Base-by-base conservation (phyloP, 2,888 invertebrate species). In the Eupithecia centaureata region DNA sequence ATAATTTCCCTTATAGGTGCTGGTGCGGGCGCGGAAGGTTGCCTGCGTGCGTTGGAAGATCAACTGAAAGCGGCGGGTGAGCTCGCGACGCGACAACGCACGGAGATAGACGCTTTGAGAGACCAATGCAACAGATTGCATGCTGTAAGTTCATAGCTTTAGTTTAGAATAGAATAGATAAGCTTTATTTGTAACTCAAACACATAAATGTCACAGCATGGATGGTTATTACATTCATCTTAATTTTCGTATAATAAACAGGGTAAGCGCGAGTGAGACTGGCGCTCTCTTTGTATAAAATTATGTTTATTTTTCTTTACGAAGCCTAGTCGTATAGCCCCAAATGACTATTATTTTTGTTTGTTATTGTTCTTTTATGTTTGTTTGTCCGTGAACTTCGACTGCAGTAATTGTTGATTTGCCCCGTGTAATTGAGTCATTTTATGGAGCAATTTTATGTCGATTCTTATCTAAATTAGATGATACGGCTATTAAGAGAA, bases 51-150 rank as follows among this genome's bases (percentile, higher is more conserved):
- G 71, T 85, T 97, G 63, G 97, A 97, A 80, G 95, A 95, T 15
- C 96, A 96, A 79, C 94, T 97, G 70, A 95, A 96, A 76, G 94
- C 96, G 61, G 96, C 97, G 3, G 95, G 96, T 27, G 95, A 96
- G 82, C 94, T 96, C 67, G 95, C 97, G 2, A 94, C 95, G 61
- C 94, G 95, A 78, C 97, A 97, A 71, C 96, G 97, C 77, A 92
- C 95, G 35, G 97, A 97, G 89, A 96, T 97, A 61, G 95, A 95
- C 28, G 94, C 95, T 75, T 84, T 97, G 63, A 94, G 97, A 64
- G 94, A 95, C 3, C 92, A 95, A 72, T 96, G 97, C 82, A 94
- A 96, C 75, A 94, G 95, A 72, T 85, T 97, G 65, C 96, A 96
- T 80, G 91, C 94, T 79, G 96, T 96, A 27, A 51, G 61, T 22